These are phyloP conservation scores for Apotomis turbidana DNA, from an alignment of 2,888 invertebrate species.

Conservation along the genomic window DNA sequence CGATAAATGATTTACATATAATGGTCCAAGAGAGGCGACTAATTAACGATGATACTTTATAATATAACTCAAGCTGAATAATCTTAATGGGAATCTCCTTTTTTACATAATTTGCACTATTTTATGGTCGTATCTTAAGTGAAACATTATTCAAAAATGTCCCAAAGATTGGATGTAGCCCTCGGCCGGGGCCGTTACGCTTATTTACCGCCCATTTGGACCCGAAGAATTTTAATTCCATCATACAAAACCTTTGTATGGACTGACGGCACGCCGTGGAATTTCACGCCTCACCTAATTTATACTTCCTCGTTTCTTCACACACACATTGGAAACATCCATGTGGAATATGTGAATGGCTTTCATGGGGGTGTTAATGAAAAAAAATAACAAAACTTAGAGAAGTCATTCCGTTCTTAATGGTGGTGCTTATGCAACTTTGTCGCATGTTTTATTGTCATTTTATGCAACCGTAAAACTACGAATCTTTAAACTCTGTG, in stretches of 20 bases:
- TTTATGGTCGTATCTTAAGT: constrained; percentile 2
- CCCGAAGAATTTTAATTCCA: constrained; percentile 67
- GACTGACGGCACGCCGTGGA: constrained; percentile 63
- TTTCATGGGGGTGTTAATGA: constrained; percentile 25
- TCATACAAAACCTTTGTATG: constrained; percentile 63
- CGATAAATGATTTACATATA: too few relatives aligned
- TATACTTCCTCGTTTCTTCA: constrained; percentile 69
- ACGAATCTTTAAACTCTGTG: not conserved
- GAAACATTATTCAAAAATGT: constrained; percentile 24
- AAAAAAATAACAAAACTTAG: constrained; percentile 16
- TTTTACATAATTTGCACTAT: not conserved
- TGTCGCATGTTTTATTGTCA: constrained; percentile 3
- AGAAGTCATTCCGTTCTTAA: constrained; percentile 6
- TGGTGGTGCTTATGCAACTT: not conserved
- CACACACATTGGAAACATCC: constrained; percentile 45
- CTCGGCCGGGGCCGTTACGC: constrained; percentile 28
- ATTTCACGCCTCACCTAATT: constrained; percentile 76
- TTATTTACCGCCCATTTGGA: constrained; percentile 38
- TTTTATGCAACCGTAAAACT: not conserved
- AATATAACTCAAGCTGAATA: too few relatives aligned
- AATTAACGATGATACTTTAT: too few relatives aligned
- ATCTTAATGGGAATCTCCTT: too few relatives aligned
- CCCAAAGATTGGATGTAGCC: constrained; percentile 11
- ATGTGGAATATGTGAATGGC: constrained; percentile 33
- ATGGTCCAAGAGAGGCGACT: too few relatives aligned